These are phyloP conservation scores for Tenthredo mesomela DNA, from an alignment of 2,888 invertebrate species.

Conservation along the genomic window DNA sequence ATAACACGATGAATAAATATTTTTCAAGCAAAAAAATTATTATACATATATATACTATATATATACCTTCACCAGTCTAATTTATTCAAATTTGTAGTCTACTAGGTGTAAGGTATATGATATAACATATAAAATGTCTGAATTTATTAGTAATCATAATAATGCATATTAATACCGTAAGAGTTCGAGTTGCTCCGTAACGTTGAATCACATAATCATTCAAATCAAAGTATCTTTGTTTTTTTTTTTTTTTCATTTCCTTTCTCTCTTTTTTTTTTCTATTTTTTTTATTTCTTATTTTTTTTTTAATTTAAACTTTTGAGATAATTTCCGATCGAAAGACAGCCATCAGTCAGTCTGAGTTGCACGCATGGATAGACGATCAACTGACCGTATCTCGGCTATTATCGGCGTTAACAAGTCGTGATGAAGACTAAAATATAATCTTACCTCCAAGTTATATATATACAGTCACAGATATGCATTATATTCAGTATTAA, in stretches of 20 bases:
- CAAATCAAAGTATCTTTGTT: background rate
- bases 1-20: background rate
- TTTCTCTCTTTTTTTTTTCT: background rate
- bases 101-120: background rate
- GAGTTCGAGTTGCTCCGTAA: background rate
- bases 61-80: background rate
- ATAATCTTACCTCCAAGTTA: background rate
- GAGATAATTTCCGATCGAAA: background rate
- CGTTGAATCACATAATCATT: background rate
- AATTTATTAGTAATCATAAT: background rate
- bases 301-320: background rate
- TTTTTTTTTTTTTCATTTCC: background rate
- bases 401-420: conserved; percentile 32
- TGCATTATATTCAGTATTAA: background rate
- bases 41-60: background rate
- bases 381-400: conserved; percentile 33
- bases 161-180: background rate
- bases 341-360: too few species aligned
- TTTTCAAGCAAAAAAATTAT: background rate
- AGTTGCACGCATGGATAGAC: conserved; percentile 8
- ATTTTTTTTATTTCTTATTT: background rate
- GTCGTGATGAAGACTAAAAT: conserved; percentile 25
- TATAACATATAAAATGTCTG: background rate
- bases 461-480: background rate
- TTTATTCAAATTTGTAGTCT: background rate